These are phyloP conservation scores for Crocodylus rhombifer DNA, from an alignment of 2,797 vertebrate species.

Conservation along the genomic window DNA sequence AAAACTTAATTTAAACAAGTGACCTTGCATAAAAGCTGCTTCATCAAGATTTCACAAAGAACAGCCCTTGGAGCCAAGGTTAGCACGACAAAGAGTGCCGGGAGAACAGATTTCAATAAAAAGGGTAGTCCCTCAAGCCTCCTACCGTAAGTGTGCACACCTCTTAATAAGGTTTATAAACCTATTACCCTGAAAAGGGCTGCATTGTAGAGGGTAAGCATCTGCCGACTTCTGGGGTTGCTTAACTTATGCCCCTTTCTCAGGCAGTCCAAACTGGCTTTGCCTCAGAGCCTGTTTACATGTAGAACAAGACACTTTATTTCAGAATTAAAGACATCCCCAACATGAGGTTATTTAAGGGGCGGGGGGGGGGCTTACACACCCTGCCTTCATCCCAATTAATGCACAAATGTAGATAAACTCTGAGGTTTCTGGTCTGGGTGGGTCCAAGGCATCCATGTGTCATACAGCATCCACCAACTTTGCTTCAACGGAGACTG, in stretches of 20 bases:
- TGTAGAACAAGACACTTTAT: not conserved
- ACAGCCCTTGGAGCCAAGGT: fast-evolving
- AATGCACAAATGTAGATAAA: not conserved
- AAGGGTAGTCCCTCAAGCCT: not conserved
- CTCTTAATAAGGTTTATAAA: not conserved
- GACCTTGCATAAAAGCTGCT: not conserved
- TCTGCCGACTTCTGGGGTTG: not conserved
- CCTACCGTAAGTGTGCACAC: not conserved
- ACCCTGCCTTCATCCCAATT: not conserved
- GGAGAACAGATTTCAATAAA: not conserved
- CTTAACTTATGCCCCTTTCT: not conserved
- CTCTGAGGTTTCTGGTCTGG: not conserved
- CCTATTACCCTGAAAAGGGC: not conserved
- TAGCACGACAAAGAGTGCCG: not conserved
- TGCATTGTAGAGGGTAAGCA: not conserved
- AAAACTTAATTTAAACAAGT: constrained; percentile 43
- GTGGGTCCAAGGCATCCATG: not conserved
- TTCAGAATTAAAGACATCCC: not conserved
- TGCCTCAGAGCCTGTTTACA: fast-evolving
- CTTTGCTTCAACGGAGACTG: too few relatives aligned
- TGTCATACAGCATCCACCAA: not conserved
- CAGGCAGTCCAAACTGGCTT: not conserved
- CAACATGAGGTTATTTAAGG: not conserved
- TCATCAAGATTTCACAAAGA: fast-evolving
- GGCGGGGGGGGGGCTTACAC: too few relatives aligned